Base-by-base conservation (phyloP, 2,113 vertebrate species). In the Ursus arctos region DNA sequence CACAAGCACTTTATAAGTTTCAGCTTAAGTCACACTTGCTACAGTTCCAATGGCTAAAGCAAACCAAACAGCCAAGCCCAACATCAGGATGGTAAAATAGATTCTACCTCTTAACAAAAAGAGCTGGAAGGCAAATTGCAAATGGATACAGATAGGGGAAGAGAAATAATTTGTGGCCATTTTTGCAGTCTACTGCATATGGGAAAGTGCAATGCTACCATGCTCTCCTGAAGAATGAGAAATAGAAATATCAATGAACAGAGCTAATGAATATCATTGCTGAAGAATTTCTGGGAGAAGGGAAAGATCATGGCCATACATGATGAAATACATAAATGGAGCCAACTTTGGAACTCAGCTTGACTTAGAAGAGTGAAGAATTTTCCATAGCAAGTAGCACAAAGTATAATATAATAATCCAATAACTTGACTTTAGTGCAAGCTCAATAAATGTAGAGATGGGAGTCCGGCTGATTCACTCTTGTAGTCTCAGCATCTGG, bases 261-360 rank as follows among this genome's bases (percentile, higher is more conserved):
- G 28, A 94, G 93, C 8, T 65, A 97, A 69, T 72, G 33, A 83
- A 21, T 97, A 80, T 36, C 16, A 77, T 26, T 63, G 43, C 47
- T 88, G 71, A 82, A 84, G 71, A 94, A 92, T 83, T 82, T 85
- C 49, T 92, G 33, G 43, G n/a, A 79, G 76, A 92, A 92, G 33
- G 21, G 21, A 8, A 40, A 93, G 33, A 85, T 36, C 33, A 71
- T 43, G 14, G n/a, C 28, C 81, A 76, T 19, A 77, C 86, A 51
- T 43, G 16, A 24, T 84, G n/a, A 83, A 92, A 61, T 72, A 61
- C 6, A 83, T 67, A 67, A 86, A 22, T 31, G 7, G 24, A 83
- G 55, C 59, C 92, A 90, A 83, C 28, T 67, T 88, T 86, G 47
- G n/a, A 88, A 81, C n/a, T 88, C 67, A 84, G 12, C 19, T 61